Conservation (phyloP, 2,113 vertebrate species). For the Columba livia region DNA sequence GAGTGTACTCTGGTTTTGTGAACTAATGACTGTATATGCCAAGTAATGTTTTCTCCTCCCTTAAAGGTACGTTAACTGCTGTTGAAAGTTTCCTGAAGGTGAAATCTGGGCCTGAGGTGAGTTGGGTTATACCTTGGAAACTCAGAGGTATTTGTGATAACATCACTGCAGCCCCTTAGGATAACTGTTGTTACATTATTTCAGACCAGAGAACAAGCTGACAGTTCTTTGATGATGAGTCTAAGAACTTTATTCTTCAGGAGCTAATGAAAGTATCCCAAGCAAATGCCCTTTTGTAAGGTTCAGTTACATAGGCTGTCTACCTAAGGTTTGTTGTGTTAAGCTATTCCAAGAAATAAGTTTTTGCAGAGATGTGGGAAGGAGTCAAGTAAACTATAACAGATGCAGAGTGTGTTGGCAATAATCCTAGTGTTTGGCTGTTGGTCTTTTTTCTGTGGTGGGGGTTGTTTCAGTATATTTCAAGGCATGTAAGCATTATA, state of each 20-base stretch:
- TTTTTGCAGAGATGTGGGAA: neutral
- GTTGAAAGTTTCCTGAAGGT: conserved; percentile 91
- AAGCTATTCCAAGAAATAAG: neutral
- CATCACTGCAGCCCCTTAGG: neutral
- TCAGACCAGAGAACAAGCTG: neutral
- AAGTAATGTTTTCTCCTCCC: neutral
- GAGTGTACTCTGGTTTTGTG: neutral
- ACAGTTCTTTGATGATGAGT: neutral
- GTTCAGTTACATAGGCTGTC: neutral
- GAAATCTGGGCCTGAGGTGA: conserved; percentile 85
- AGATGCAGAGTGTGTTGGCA: neutral
- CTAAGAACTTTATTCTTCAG: neutral
- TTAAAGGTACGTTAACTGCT: conserved; percentile 86
- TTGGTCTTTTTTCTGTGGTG: neutral
- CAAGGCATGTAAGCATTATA: neutral
- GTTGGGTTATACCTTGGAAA: conserved; percentile 28
- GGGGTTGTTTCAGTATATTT: neutral
- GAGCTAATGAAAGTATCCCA: neutral
- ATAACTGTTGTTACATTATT: neutral
- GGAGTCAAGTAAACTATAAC: neutral
- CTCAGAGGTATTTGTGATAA: neutral
- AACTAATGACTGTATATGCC: neutral
- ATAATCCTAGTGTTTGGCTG: neutral
- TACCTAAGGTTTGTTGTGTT: neutral
- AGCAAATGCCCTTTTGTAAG: neutral